Evolutionary conservation across 2,888 invertebrate species (phyloP).

Genomic region (Drosophila ochracea): DNA sequence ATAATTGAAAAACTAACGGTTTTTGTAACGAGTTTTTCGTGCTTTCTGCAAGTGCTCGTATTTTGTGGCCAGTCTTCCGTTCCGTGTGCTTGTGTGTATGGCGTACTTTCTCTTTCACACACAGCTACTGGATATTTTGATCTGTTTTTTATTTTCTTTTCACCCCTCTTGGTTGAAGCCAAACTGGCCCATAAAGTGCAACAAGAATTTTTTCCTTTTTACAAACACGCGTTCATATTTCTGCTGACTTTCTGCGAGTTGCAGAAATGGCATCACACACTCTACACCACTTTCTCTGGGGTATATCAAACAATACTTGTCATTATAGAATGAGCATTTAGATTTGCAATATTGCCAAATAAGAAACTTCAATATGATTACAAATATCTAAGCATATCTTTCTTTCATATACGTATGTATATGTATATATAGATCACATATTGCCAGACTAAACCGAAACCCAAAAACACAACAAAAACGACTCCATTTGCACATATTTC

Average conservation of each 20-base stretch:
- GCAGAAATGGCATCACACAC: conserved; percentile 11
- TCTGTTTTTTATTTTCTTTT: conserved; percentile 33
- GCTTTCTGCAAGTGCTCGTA: conserved; percentile 66
- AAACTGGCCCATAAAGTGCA: conserved; percentile 62
- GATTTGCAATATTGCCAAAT: too few species aligned
- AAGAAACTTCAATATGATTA: background rate
- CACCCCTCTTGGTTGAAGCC: background rate
- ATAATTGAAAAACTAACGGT: conserved; percentile 80
- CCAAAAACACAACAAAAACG: background rate
- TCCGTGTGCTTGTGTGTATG: background rate
- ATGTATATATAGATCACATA: background rate
- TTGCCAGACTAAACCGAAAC: background rate
- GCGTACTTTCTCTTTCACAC: conserved; percentile 38
- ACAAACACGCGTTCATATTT: conserved; percentile 60
- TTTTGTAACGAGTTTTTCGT: conserved; percentile 79
- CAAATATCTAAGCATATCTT: background rate
- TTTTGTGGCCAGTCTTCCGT: conserved; percentile 28
- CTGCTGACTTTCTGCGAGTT: conserved; percentile 60
- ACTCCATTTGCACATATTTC: conserved; percentile 47
- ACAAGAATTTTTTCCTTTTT: conserved; percentile 53
- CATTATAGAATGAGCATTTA: background rate
- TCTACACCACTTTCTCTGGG: conserved; percentile 18
- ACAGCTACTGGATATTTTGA: conserved; percentile 22
- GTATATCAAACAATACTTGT: background rate
- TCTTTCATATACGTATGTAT: background rate